Base-by-base conservation (phyloP, 2,797 vertebrate genomes). In the Apodemus agrarius region DNA sequence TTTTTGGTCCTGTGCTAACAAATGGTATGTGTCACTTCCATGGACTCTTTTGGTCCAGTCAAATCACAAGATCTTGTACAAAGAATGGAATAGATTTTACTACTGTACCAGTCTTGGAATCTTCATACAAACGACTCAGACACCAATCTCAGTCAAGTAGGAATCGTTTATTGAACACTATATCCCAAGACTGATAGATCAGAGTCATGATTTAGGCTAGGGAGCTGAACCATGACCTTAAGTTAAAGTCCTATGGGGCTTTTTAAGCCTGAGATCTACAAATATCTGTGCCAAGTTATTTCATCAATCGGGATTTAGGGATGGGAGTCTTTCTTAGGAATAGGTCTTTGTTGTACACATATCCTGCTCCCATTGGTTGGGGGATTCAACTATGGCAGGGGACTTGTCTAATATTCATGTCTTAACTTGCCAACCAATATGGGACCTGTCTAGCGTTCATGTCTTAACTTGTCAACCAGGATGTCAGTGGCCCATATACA, bases 21-120 rank as follows among this genome's bases (percentile, higher is more conserved):
- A 88, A 61, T 54, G 49, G 5, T 52, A 74, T 3, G 7, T 37
- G 8, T 91, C 74, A 29, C 31, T 88, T 96, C 78, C 12, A 22
- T 59, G 46, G 52, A 67, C 90, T 89, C 67, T 78, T 0, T 83
- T 92, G 52, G 16, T 9, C 43, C 89, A 93, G 89, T n/a, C 10
- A 89, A 89, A 46, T 94, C 90, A 86, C 43, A 82, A 81, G 31
- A 65, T 17, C 40, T 96, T 57, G 59, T 24, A 59, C 74, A 85
- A 57, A n/a, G 21, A 72, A 85, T n/a, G 21, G 43, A 91, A 76
- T 43, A 65, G 90, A 49, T 17, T 59, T 57, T 1, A 67, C 16
- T 13, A n/a, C 16, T 69, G 17, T 69, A 69, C 34, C 3, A 7
- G 16, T 69, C 67, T 69, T 16, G 34, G 17, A 9, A 69, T 69